Evolutionary conservation across 2,888 invertebrate genomes (phyloP).

Genomic region (Troides aeacus): DNA sequence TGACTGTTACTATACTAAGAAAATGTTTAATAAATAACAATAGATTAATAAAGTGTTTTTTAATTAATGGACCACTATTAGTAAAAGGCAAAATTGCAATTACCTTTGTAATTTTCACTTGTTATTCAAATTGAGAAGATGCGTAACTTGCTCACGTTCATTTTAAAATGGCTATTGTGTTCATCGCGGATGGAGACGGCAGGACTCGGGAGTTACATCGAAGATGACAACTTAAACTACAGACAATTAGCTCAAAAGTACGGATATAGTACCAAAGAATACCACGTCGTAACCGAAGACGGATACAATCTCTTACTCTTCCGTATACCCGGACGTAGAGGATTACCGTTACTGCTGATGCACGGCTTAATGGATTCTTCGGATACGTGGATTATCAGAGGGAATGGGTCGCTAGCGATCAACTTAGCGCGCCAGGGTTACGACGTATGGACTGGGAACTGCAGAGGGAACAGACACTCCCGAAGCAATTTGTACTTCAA

Average conservation of each 20-base stretch:
- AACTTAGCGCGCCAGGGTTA: conserved; percentile 69
- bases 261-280: conserved; percentile 26
- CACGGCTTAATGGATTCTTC: not conserved
- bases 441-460: conserved; percentile 63
- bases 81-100: too few species aligned
- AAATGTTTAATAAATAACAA: too few species aligned
- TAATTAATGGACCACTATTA: too few species aligned
- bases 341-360: not conserved
- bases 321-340: conserved; percentile 50
- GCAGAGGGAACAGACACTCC: conserved; percentile 78
- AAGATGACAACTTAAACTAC: not conserved
- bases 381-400: not conserved
- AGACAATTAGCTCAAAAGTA: not conserved
- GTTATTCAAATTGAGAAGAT: too few species aligned
- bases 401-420: conserved; percentile 40
- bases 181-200: too few species aligned
- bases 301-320: conserved; percentile 59
- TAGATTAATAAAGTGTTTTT: too few species aligned
- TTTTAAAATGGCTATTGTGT: too few species aligned
- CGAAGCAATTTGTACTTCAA: conserved; percentile 68
- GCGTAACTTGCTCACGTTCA: too few species aligned
- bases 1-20: too few species aligned
- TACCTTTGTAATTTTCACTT: too few species aligned
- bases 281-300: conserved; percentile 55
- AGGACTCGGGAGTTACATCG: not conserved